A percentile compares a stretch with the other conserved stretches of the same genome.
Evolutionary conservation across 1,140 invertebrate species (phyloP).

Genomic region (Nixonia krombeini): DNA sequence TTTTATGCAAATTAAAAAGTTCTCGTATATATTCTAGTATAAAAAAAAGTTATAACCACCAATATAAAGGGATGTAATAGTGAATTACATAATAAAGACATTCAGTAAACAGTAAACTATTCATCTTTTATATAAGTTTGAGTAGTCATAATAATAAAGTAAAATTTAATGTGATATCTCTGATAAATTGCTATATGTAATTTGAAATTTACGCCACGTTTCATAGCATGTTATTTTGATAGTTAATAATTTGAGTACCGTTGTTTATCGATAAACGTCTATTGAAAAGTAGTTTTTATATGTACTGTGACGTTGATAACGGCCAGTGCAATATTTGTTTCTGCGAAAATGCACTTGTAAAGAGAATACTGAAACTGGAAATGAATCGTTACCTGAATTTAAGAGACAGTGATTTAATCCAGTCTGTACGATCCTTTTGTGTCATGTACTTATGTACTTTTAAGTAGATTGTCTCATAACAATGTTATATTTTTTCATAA

Average conservation of each 20-base stretch:
- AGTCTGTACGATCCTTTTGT: neutral
- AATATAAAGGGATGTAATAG: too few species aligned
- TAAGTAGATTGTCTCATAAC: neutral
- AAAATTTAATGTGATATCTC: too few species aligned
- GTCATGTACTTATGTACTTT: neutral
- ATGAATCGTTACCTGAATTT: neutral
- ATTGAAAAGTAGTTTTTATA: slow-evolving; percentile 21
- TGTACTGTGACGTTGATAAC: slow-evolving; percentile 46
- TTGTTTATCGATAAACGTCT: slow-evolving; percentile 27
- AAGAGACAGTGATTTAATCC: neutral
- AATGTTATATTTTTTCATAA: neutral
- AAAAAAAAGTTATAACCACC: too few species aligned
- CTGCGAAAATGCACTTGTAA: neutral
- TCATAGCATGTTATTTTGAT: slow-evolving; percentile 38
- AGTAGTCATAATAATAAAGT: too few species aligned
- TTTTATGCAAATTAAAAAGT: neutral
- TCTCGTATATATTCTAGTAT: neutral
- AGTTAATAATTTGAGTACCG: slow-evolving; percentile 44
- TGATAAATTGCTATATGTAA: slow-evolving; percentile 35
- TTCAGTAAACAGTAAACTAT: too few species aligned
- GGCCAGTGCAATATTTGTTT: slow-evolving; percentile 16
- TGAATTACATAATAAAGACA: too few species aligned
- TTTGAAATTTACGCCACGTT: slow-evolving; percentile 35
- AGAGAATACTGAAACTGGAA: neutral
- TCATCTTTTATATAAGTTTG: neutral